phyloP scores from a whole-genome alignment of 2,797 vertebrate species.

The Toxotes lorentzi region DNA sequence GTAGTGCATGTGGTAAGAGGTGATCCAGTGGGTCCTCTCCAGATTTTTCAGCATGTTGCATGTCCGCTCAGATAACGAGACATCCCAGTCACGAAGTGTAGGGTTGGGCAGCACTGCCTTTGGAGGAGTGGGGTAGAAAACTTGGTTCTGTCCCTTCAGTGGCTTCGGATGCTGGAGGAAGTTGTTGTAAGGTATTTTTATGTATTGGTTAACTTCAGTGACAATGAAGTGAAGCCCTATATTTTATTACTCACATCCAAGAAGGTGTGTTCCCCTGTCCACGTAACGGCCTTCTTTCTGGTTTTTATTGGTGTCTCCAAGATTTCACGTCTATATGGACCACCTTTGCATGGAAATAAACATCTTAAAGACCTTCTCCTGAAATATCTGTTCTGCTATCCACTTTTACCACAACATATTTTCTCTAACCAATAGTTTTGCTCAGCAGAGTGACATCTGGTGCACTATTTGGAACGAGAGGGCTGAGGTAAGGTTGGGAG shows the following conservation, averaged over 20 bases:
- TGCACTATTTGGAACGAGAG: slow-evolving; percentile 68
- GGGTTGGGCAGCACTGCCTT: slow-evolving; percentile 78
- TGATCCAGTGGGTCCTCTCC: slow-evolving; percentile 84
- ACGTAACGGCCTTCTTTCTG: slow-evolving; percentile 74
- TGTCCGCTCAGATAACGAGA: slow-evolving; percentile 75
- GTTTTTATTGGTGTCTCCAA: slow-evolving; percentile 72
- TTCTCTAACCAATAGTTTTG: slow-evolving; percentile 83
- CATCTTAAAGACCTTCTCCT: neutral
- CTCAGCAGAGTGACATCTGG: slow-evolving; percentile 77
- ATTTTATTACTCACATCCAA: slow-evolving; percentile 79
- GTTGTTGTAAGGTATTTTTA: neutral
- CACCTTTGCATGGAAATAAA: slow-evolving; percentile 75
- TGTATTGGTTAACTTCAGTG: neutral
- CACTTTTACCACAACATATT: neutral
- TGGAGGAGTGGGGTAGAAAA: slow-evolving; percentile 81
- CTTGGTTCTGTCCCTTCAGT: slow-evolving; percentile 68
- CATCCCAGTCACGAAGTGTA: slow-evolving; percentile 72
- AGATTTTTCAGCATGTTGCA: slow-evolving; percentile 84
- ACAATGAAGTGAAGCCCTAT: neutral
- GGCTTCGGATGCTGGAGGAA: slow-evolving; percentile 79
- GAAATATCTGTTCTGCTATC: neutral
- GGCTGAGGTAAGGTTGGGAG: slow-evolving; percentile 69
- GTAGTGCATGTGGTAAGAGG: slow-evolving; percentile 84
- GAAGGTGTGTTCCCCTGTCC: slow-evolving; percentile 80
- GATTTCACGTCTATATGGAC: slow-evolving; percentile 85